Evolutionary conservation across 2,888 invertebrate genomes (phyloP), one percentile per base, ranked within the genome.

Genomic region (Drosophila siamana): DNA sequence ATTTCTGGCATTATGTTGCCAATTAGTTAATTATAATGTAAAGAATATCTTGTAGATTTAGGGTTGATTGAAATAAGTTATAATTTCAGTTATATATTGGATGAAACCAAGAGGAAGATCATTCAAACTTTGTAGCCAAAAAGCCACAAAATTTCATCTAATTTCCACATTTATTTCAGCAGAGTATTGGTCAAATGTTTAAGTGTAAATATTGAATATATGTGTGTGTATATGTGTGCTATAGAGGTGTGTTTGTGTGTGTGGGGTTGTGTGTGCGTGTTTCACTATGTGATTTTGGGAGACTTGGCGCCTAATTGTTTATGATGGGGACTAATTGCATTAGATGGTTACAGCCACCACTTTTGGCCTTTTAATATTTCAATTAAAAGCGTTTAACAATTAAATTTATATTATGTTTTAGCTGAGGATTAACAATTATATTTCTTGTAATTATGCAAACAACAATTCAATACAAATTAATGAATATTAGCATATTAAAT

Each of bases 291-390:
- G 15, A 44, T 67, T 67, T 50, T 46, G 60, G 52, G 50, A 22
- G 59, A 48, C 40, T 77, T 71, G 86, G 78, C 86, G 81, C 65
- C 78, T 70, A 86, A 86, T 86, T 83, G 84, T 83, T 80, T 83
- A 83, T 66, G 71, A 54, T 57, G 48, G 50, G 24, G 41, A 43
- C 65, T 72, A 83, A 83, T 88, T 77, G 71, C 55, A 69, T 69
- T 77, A 41, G 41, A 83, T 61, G 71, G 66, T 44, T 40, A 57
- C 41, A 57, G 54, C 2, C 8, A 13, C 13, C 13, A 38, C 40
- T 69, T 68, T 65, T 44, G 59, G 19, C 33, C 36, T 57, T 57
- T 78, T 56, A 40, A 67, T 61, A 68, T 63, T 61, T 61, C 33
- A 56, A 46, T 80, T 65, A 44, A 60, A 61, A 57, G 48, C 41